phyloP scores from a whole-genome alignment of 2,797 vertebrate genomes.

The Cynodonichthys magdalenae region DNA sequence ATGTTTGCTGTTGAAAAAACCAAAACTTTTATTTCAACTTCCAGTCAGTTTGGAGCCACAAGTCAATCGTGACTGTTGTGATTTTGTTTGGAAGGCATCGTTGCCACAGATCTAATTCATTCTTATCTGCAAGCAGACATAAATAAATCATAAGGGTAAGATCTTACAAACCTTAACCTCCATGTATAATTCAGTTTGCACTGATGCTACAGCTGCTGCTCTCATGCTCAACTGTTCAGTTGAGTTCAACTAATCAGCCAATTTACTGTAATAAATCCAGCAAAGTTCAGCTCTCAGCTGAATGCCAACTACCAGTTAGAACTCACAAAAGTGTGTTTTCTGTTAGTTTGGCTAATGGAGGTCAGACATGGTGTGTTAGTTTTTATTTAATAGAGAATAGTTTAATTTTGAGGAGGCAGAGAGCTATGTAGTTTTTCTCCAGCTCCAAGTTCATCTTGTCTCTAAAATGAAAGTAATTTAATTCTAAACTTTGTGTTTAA shows the following conservation, averaged over 20 bases:
- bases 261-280: conserved; percentile 62
- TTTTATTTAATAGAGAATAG: too few species aligned
- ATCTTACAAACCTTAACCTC: conserved; percentile 69
- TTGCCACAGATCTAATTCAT: conserved; percentile 46
- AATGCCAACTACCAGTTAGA: conserved; percentile 41
- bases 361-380: neutral
- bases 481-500: too few species aligned
- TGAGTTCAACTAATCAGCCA: conserved; percentile 66
- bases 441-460: too few species aligned
- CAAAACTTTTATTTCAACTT: conserved; percentile 22
- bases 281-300: conserved; percentile 48
- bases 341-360: conserved; percentile 44
- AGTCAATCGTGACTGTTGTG: conserved; percentile 28
- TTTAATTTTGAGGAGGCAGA: too few species aligned
- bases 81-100: conserved; percentile 44
- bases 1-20: too few species aligned
- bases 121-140: conserved; percentile 56
- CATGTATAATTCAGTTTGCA: conserved; percentile 64
- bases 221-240: conserved; percentile 47
- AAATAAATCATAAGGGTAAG: conserved; percentile 67
- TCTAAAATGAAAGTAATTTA: too few species aligned
- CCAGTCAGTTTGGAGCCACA: neutral
- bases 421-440: too few species aligned
- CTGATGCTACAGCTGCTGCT: conserved; percentile 56
- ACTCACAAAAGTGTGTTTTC: conserved; percentile 31